These are phyloP conservation scores for Spisula solida DNA, from an alignment of 2,888 invertebrate species.

Conservation along the genomic window DNA sequence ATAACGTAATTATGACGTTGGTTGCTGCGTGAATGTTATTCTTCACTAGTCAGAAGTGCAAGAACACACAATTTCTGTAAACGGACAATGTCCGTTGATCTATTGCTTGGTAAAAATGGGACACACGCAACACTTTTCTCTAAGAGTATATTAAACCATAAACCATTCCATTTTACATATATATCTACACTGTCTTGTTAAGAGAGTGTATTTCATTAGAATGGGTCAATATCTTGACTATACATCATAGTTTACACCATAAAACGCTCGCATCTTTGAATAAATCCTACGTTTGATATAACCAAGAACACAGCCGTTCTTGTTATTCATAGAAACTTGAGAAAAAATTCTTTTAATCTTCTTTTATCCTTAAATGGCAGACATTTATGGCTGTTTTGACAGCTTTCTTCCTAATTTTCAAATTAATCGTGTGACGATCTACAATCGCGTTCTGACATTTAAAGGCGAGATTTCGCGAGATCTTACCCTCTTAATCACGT, in stretches of 20 bases:
- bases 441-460: constrained; percentile 52
- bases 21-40: too few relatives aligned
- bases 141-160: background rate
- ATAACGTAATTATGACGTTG: too few relatives aligned
- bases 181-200: constrained; percentile 21
- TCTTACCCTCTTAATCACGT: constrained; percentile 50
- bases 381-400: constrained; percentile 55
- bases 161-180: constrained; percentile 23
- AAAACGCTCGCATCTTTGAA: background rate
- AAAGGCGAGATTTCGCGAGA: constrained; percentile 54
- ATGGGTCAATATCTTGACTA: constrained; percentile 5
- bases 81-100: background rate
- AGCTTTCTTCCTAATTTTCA: constrained; percentile 58
- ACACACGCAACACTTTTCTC: background rate
- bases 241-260: constrained; percentile 9
- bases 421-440: constrained; percentile 54
- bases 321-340: constrained; percentile 47
- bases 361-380: constrained; percentile 55
- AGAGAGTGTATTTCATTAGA: constrained; percentile 22
- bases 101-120: background rate
- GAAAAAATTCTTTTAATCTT: constrained; percentile 41
- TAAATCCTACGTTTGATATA: background rate
- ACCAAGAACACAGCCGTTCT: background rate
- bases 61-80: too few relatives aligned
- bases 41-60: too few relatives aligned